Evolutionary conservation across 2,888 invertebrate genomes (phyloP), one percentile per base, ranked within the genome.

Genomic region (Hirudinaria manillensis): DNA sequence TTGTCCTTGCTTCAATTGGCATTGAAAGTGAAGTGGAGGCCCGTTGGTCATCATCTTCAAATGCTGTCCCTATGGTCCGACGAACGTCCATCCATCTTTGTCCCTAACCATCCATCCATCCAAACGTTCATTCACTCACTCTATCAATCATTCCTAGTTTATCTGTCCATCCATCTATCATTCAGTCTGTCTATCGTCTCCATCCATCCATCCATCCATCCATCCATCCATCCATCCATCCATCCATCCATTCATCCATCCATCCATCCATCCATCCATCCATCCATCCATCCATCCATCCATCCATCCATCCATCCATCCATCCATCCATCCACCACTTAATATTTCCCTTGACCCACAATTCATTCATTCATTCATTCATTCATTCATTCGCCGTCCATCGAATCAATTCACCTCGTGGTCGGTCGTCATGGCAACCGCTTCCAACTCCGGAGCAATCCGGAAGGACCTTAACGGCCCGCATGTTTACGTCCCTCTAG

Each of bases 311-410:
- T 68, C 34, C 32, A 24, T 10, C 21, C 19, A 68, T 68, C 19
- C 36, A 32, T 16, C 19, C 68, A 32, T 24, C 32, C 21, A 19
- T 36, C 24, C 4, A 7, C 34, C 24, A 16, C 24, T 66, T n/a
- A n/a, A 21, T n/a, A 16, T 7, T 21, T 32, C 7, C 24, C 10
- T 68, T 13, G 16, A 29, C 24, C 32, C 68, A 24, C 68, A 27
- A 32, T 16, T 21, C 24, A 32, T 7, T 32, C 68, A 13, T 36
- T n/a, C 24, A 24, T 24, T 68, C 36, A 29, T 68, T 68, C 68
- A 34, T 68, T 68, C 68, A 68, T 68, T 68, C 34, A 27, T 68
- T 68, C 68, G 10, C 10, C 16, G 10, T 36, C 16, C 45, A 45
- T 10, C 16, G 45, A 45, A 45, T 45, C 16, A 45, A 29, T 65